Percentiles rank a stretch among this genome's conserved stretches.
These are phyloP conservation scores for Metacarcinus magister DNA, from an alignment of 2,888 invertebrate species.

Conservation along the genomic window DNA sequence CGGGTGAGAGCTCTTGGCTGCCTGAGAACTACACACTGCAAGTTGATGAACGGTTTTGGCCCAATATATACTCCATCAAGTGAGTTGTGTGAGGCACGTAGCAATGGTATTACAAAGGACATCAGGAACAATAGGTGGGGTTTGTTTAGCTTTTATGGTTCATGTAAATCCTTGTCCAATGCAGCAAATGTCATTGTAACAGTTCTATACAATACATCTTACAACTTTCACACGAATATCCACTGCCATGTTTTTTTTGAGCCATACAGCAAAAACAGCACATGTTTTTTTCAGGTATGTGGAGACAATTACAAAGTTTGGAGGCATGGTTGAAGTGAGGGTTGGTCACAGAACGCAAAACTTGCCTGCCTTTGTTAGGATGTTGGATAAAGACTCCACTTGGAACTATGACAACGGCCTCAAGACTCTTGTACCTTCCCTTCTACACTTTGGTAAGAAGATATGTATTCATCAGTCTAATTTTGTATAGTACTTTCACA, in stretches of 20 bases:
- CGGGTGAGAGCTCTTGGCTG: slow-evolving; percentile 90
- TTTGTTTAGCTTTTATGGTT: background rate
- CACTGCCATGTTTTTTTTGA: background rate
- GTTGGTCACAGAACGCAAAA: slow-evolving; percentile 90
- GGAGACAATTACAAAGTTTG: slow-evolving; percentile 84
- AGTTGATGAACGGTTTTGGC: slow-evolving; percentile 83
- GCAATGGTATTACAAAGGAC: background rate
- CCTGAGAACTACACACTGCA: slow-evolving; percentile 86
- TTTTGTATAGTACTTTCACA: background rate
- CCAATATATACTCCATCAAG: slow-evolving; percentile 83
- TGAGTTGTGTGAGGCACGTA: slow-evolving; percentile 20
- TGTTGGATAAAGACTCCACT: slow-evolving; percentile 91
- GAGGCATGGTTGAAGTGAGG: slow-evolving; percentile 89
- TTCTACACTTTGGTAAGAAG: slow-evolving; percentile 87
- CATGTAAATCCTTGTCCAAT: background rate
- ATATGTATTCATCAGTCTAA: background rate
- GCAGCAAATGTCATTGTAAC: background rate
- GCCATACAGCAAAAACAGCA: background rate
- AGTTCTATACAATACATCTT: background rate
- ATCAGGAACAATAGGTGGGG: background rate
- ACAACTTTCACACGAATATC: background rate
- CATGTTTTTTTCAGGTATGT: slow-evolving; percentile 82
- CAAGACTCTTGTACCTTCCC: slow-evolving; percentile 89
- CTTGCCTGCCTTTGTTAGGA: slow-evolving; percentile 89
- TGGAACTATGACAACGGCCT: slow-evolving; percentile 89